These are phyloP conservation scores for Halichondria panicea DNA, from an alignment of 37 sponge, comb jelly and placozoan genomes.

Conservation along the genomic window DNA sequence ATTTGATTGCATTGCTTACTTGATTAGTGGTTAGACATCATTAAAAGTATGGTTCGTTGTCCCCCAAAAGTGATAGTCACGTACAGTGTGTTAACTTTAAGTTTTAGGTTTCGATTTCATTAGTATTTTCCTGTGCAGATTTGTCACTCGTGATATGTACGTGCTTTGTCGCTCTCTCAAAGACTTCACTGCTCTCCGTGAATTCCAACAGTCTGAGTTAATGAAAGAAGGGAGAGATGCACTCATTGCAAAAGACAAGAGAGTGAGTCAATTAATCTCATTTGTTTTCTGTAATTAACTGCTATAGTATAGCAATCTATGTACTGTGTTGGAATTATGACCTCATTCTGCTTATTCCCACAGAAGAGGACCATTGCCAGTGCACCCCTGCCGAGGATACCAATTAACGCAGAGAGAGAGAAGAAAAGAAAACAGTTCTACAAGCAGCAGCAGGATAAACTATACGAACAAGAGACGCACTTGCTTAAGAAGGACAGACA, in stretches of 20 bases:
- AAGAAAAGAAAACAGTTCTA: constrained; percentile 25
- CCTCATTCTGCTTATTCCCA: too few relatives aligned
- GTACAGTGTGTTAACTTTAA: too few relatives aligned
- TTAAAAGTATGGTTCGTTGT: background rate
- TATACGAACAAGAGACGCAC: constrained; percentile 2
- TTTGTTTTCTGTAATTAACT: too few relatives aligned
- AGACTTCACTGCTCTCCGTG: constrained; percentile 48
- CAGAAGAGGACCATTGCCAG: too few relatives aligned
- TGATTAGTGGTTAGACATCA: background rate
- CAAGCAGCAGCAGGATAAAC: constrained; percentile 21
- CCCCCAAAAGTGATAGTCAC: too few relatives aligned
- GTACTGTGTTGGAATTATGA: too few relatives aligned
- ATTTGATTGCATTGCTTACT: background rate
- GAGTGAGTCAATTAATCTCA: background rate
- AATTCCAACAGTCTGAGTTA: constrained; percentile 28
- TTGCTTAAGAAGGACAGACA: background rate
- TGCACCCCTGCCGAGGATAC: too few relatives aligned
- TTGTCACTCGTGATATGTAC: background rate
- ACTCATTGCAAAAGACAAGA: background rate
- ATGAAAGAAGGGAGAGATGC: constrained; percentile 16
- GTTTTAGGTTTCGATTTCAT: background rate
- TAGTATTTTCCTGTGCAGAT: background rate
- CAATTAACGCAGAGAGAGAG: constrained; percentile 20
- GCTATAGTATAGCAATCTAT: too few relatives aligned
- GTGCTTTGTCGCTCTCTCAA: constrained; percentile 12